These are phyloP conservation scores for Elgaria multicarinata DNA, from an alignment of 2,113 vertebrate genomes.

Conservation along the genomic window DNA sequence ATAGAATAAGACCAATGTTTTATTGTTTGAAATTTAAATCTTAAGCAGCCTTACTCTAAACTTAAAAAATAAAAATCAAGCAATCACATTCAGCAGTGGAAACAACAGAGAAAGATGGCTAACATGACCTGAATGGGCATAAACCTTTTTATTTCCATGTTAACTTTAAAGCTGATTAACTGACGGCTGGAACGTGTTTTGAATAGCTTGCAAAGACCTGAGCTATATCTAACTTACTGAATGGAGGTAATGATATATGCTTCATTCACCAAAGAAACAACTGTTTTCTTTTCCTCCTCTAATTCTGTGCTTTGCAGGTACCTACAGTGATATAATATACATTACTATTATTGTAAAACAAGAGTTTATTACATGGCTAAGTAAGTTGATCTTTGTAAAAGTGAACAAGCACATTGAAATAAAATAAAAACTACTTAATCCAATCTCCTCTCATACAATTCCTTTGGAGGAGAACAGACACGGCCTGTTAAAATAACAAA, in stretches of 20 bases:
- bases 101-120: not conserved
- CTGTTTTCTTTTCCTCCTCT: conserved; percentile 79
- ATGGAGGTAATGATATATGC: conserved; percentile 78
- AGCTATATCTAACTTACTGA: conserved; percentile 72
- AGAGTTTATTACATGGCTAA: conserved; percentile 86
- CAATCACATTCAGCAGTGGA: too few relatives aligned
- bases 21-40: not conserved
- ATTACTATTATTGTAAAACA: conserved; percentile 83
- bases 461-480: conserved; percentile 92
- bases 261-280: conserved; percentile 80
- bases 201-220: conserved; percentile 70
- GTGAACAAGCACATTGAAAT: conserved; percentile 87
- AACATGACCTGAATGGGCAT: conserved; percentile 31
- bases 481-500: conserved; percentile 99
- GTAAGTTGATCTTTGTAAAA: conserved; percentile 90
- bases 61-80: not conserved
- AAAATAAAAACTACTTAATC: conserved; percentile 94
- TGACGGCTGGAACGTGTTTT: conserved; percentile 61
- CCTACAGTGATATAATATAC: conserved; percentile 78
- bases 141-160: conserved; percentile 55
- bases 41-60: not conserved
- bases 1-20: conserved; percentile 15
- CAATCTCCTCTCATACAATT: conserved; percentile 84
- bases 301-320: conserved; percentile 77
- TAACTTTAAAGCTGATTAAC: conserved; percentile 66